A percentile compares a stretch with the other conserved stretches of the same genome.
These are phyloP conservation scores for Aromia moschata DNA, from an alignment of 2,888 invertebrate species.

Conservation along the genomic window DNA sequence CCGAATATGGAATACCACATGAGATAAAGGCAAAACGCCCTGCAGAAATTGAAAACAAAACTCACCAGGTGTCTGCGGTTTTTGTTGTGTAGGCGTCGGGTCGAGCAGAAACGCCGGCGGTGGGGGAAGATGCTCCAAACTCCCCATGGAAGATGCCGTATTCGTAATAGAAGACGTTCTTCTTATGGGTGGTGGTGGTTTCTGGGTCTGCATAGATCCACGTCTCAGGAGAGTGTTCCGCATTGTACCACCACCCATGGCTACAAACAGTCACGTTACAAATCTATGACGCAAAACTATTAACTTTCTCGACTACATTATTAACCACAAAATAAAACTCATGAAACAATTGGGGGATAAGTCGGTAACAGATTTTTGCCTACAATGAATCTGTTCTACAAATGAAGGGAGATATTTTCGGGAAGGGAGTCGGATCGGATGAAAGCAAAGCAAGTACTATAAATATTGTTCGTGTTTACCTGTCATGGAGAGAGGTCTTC, in stretches of 20 bases:
- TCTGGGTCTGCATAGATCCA: slow-evolving; percentile 69
- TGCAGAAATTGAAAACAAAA: no score
- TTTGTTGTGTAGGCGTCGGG: slow-evolving; percentile 40
- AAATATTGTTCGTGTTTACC: slow-evolving; percentile 59
- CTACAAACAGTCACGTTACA: slow-evolving; percentile 36
- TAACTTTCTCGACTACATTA: background rate
- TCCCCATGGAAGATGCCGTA: slow-evolving; percentile 59
- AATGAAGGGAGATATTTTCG: no score
- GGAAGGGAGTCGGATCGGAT: background rate
- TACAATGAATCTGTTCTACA: no score
- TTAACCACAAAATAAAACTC: background rate
- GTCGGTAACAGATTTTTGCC: no score
- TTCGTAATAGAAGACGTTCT: slow-evolving; percentile 76
- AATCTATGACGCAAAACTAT: background rate
- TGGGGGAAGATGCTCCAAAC: slow-evolving; percentile 72
- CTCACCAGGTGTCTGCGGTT: slow-evolving; percentile 27
- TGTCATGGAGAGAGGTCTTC: slow-evolving; percentile 71
- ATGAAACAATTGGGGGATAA: no score
- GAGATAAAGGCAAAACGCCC: no score
- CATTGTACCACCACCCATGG: slow-evolving; percentile 55
- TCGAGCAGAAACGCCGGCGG: slow-evolving; percentile 83
- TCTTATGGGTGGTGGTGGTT: slow-evolving; percentile 86
- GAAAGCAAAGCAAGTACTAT: background rate
- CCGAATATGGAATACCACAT: no score
- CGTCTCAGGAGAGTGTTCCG: slow-evolving; percentile 66